These are phyloP conservation scores for Eupeodes corollae DNA, from an alignment of 1,140 invertebrate genomes.

Conservation along the genomic window DNA sequence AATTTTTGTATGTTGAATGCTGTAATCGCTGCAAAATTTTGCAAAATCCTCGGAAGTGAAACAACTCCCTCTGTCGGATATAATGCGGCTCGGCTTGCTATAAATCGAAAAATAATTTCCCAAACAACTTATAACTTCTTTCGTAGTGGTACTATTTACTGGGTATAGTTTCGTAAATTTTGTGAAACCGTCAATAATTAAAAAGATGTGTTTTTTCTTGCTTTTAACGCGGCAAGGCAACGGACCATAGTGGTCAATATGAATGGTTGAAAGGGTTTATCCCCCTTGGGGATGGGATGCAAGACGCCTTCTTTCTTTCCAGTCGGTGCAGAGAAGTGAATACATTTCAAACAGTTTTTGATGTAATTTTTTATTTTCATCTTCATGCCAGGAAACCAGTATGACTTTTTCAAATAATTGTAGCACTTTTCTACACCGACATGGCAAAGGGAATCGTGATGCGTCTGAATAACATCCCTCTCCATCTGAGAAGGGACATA, in stretches of 20 bases:
- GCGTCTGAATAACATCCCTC: too few species aligned
- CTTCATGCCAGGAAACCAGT: constrained; percentile 25
- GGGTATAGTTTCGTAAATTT: constrained; percentile 9
- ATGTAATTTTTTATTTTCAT: constrained; percentile 18
- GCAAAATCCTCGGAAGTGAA: constrained; percentile 22
- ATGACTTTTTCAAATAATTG: too few species aligned
- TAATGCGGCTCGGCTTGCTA: constrained; percentile 14
- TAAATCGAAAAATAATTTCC: constrained; percentile 9
- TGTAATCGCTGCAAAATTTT: constrained; percentile 9
- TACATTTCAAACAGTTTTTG: too few species aligned
- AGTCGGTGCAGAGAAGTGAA: constrained; percentile 12
- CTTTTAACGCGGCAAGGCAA: constrained; percentile 30
- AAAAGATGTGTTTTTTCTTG: constrained; percentile 37
- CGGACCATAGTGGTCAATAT: constrained; percentile 24
- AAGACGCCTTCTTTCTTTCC: constrained; percentile 20
- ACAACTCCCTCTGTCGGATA: constrained; percentile 21
- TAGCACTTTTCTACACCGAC: too few species aligned
- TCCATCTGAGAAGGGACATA: too few species aligned
- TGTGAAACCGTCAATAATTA: constrained; percentile 31
- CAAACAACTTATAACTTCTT: constrained; percentile 19
- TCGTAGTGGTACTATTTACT: constrained; percentile 13
- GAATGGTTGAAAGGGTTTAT: constrained; percentile 15
- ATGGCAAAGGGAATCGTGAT: too few species aligned
- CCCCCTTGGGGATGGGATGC: constrained; percentile 18
- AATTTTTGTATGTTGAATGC: constrained; percentile 11